Percentiles rank a stretch among this genome's conserved stretches.
Conservation (phyloP, 2,113 vertebrate species). For the Anser cygnoides region DNA sequence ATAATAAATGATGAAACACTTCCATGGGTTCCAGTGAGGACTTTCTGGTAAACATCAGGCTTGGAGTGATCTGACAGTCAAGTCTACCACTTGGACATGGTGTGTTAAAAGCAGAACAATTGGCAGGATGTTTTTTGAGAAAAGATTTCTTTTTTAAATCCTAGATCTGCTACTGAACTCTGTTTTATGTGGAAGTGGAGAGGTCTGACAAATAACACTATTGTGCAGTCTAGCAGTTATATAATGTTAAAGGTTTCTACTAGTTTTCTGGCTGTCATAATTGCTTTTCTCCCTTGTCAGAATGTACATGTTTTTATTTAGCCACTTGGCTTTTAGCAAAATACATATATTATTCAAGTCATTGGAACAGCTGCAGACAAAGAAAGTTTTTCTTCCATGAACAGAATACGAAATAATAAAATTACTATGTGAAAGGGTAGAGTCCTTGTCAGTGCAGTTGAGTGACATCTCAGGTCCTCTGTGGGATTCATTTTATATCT, state of each 20-base stretch:
- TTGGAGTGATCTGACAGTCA: not conserved
- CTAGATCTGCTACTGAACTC: not conserved
- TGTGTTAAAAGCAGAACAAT: slow-evolving; percentile 6
- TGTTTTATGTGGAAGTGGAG: not conserved
- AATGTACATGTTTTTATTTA: not conserved
- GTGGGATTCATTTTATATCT: not conserved
- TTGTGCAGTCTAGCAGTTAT: not conserved
- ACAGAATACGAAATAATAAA: not conserved
- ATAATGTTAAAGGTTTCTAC: not conserved
- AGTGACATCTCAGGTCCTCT: not conserved
- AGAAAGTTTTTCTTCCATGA: not conserved
- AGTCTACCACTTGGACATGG: not conserved
- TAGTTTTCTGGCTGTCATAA: not conserved
- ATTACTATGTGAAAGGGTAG: not conserved
- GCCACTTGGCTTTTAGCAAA: not conserved
- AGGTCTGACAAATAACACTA: not conserved
- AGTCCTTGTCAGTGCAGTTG: not conserved
- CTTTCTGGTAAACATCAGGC: not conserved
- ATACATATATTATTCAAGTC: not conserved
- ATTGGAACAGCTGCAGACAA: not conserved
- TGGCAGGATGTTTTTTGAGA: not conserved
- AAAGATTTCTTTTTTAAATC: not conserved
- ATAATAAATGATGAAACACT: not conserved
- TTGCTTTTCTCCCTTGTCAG: not conserved
- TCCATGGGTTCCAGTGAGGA: not conserved